Evolutionary conservation across 2,113 vertebrate genomes (phyloP), one percentile per base, ranked within the genome.

Genomic region (Lepus americanus): DNA sequence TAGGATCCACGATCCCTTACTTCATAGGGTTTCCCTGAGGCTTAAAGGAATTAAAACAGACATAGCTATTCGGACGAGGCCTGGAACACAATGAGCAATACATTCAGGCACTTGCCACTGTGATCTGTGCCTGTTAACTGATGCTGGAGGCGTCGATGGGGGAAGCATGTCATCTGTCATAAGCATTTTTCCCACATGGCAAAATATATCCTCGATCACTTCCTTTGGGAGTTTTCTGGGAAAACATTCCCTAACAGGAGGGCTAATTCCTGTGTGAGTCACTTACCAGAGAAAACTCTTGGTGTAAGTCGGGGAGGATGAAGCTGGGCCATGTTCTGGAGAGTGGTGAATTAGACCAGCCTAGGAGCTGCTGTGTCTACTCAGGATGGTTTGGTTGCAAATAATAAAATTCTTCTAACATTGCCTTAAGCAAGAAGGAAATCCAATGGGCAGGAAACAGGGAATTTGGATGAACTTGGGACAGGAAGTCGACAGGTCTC

Each of bases 401-500:
- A 59, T 13, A 33, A 25, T 22, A 31, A n/a, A 81, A 59, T 67
- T 44, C 29, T 23, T 51, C 51, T 23, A 20, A 53, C 1, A 6
- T 11, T 22, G 69, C 72, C n/a, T 49, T 16, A 53, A 85, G 85
- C 76, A 72, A 82, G 69, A 64, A 51, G 44, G 67, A 67, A 66
- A 63, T 29, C 3, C n/a, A 22, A 13, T n/a, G 61, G 72, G 66
- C 11, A n/a, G 9, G 8, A 12, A 36, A 22, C 31, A 44, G 64
- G 49, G 29, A 83, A 86, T 87, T 87, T 90, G 69, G 63, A 70
- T 90, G 59, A 90, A 66, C 31, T 55, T 14, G 3, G 69, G 73
- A 22, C 49, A 96, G 92, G 78, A 93, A 80, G 84, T 67, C 85
- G 16, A 76, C 3, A 39, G 55, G 13, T 70, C 82, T 90, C 64